Evolutionary conservation across 2,113 vertebrate genomes (phyloP).

Genomic region (Boleophthalmus pectinirostris): DNA sequence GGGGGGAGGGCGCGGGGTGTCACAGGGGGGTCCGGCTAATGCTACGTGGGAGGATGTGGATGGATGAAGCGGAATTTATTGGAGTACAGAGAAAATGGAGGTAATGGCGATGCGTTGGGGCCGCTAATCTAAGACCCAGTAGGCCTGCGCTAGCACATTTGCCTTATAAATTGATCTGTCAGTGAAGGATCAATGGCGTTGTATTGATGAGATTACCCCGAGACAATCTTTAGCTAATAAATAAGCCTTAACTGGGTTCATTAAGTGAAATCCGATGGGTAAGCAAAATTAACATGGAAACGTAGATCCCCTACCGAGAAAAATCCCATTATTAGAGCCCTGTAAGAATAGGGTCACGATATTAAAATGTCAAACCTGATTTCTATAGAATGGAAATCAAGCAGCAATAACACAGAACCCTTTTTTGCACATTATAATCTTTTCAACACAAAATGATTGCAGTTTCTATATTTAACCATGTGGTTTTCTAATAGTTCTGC

Average conservation of each 20-base stretch:
- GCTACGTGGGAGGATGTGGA: constrained; percentile 13
- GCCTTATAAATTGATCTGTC: constrained; percentile 24
- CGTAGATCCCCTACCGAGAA: background rate
- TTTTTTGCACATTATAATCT: too few species aligned
- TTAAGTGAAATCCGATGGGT: constrained; percentile 2
- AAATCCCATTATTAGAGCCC: background rate
- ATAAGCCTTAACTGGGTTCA: constrained; percentile 1
- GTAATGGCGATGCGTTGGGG: constrained; percentile 18
- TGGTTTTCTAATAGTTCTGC: too few species aligned
- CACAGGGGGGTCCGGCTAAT: constrained; percentile 24
- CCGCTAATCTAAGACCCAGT: background rate
- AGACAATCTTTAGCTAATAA: constrained; percentile 6
- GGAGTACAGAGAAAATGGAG: constrained; percentile 16
- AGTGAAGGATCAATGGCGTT: constrained; percentile 33
- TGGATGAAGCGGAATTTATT: constrained; percentile 19
- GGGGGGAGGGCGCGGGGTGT: constrained; percentile 20
- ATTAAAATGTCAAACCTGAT: too few species aligned
- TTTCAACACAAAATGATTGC: too few species aligned
- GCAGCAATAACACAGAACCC: too few species aligned
- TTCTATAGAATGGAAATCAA: too few species aligned
- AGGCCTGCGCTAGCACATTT: constrained; percentile 9
- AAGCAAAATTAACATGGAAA: constrained; percentile 16
- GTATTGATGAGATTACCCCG: constrained; percentile 1
- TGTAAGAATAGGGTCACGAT: background rate
- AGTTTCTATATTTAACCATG: too few species aligned